Conservation (phyloP, 2,113 vertebrate genomes). For the Loxodonta africana region DNA sequence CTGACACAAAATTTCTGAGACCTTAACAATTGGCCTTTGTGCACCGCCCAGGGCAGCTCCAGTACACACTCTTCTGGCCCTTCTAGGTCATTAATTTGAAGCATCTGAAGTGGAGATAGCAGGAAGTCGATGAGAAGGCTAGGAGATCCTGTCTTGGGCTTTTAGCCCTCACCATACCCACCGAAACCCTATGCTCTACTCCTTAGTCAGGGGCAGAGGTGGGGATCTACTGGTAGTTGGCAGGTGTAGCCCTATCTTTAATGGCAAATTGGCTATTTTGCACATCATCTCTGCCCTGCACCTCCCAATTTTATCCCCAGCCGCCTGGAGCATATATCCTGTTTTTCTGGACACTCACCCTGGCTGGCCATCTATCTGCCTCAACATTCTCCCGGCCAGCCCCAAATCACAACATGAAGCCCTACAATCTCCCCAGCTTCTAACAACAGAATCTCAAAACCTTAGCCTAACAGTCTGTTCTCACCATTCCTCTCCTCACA, state of each 20-base stretch:
- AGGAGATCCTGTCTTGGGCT: not conserved
- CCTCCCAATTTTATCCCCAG: not conserved
- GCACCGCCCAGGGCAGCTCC: not conserved
- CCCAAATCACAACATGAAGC: not conserved
- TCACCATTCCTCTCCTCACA: not conserved
- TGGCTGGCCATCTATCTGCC: not conserved
- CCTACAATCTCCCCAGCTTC: not conserved
- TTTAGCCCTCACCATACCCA: not conserved
- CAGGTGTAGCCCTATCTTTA: not conserved
- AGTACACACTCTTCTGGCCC: not conserved
- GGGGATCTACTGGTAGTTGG: not conserved
- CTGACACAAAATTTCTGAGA: not conserved
- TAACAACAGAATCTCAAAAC: not conserved
- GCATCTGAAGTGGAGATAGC: accelerated
- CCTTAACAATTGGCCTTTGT: not conserved
- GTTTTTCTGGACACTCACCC: not conserved
- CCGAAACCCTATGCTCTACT: not conserved
- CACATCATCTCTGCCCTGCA: not conserved
- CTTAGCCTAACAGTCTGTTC: not conserved
- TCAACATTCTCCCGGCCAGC: not conserved
- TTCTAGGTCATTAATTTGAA: not conserved
- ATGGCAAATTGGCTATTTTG: not conserved
- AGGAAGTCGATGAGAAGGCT: not conserved
- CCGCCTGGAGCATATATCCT: not conserved
- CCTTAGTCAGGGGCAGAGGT: not conserved